phyloP scores from a whole-genome alignment of 1,140 invertebrate genomes.

The Leptonema lineaticorne region DNA sequence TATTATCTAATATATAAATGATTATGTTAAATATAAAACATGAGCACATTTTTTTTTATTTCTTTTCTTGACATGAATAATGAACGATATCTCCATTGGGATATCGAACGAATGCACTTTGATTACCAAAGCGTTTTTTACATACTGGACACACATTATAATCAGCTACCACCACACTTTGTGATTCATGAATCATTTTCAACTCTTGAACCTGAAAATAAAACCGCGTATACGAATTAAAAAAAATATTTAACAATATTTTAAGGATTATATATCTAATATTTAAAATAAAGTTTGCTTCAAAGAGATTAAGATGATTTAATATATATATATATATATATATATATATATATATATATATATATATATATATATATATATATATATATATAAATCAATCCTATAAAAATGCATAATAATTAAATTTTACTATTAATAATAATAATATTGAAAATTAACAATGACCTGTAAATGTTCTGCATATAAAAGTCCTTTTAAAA shows the following conservation, averaged over 20 bases:
- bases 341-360: too few species aligned
- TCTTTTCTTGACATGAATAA: slow-evolving; percentile 68
- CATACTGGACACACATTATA: slow-evolving; percentile 87
- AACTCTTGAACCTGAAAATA: slow-evolving; percentile 70
- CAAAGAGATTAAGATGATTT: not conserved
- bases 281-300: not conserved
- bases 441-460: too few species aligned
- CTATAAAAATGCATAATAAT: too few species aligned
- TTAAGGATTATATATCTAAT: not conserved
- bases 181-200: slow-evolving; percentile 76
- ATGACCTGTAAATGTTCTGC: slow-evolving; percentile 74
- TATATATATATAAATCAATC: too few species aligned
- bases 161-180: slow-evolving; percentile 80
- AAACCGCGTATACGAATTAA: not conserved
- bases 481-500: slow-evolving; percentile 79
- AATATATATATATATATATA: too few species aligned
- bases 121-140: slow-evolving; percentile 87
- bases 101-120: slow-evolving; percentile 89
- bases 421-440: too few species aligned
- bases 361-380: too few species aligned
- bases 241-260: not conserved
- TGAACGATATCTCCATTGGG: slow-evolving; percentile 91
- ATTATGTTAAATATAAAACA: not conserved
- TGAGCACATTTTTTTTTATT: slow-evolving; percentile 13
- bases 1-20: too few species aligned